Conservation (phyloP, 1,140 invertebrate genomes). For the Meloidogyne floridensis region DNA sequence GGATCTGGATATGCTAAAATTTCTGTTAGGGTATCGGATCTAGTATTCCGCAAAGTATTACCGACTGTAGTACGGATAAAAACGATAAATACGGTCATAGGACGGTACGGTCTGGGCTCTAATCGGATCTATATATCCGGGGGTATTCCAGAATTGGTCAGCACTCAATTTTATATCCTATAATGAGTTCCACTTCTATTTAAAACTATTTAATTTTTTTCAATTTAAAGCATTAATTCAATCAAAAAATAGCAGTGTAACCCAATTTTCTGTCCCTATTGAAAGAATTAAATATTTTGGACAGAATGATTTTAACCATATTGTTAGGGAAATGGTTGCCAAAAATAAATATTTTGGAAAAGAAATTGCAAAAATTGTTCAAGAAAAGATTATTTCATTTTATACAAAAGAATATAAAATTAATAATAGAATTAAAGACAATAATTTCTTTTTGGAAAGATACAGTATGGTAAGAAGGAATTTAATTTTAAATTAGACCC, state of each 20-base stretch:
- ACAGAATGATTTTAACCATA: constrained; percentile 15
- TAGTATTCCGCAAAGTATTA: too few species aligned
- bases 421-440: constrained; percentile 23
- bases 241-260: constrained; percentile 26
- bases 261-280: constrained; percentile 28
- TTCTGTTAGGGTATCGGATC: too few species aligned
- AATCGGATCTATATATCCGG: too few species aligned
- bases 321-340: constrained; percentile 30
- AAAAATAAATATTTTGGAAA: constrained; percentile 32
- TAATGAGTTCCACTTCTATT: too few species aligned
- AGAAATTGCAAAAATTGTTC: constrained; percentile 32
- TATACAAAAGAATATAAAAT: constrained; percentile 34
- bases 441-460: constrained; percentile 35
- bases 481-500: background rate
- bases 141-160: background rate
- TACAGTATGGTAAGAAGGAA: constrained; percentile 40
- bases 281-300: constrained; percentile 26
- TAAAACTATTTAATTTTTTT: background rate
- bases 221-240: constrained; percentile 40
- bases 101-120: too few species aligned
- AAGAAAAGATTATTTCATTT: constrained; percentile 41
- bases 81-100: too few species aligned
- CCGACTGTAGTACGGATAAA: too few species aligned
- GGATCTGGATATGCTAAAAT: too few species aligned
- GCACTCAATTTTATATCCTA: too few species aligned